These are phyloP conservation scores for Drosophila arawakana DNA, from an alignment of 1,140 invertebrate genomes.

Conservation along the genomic window DNA sequence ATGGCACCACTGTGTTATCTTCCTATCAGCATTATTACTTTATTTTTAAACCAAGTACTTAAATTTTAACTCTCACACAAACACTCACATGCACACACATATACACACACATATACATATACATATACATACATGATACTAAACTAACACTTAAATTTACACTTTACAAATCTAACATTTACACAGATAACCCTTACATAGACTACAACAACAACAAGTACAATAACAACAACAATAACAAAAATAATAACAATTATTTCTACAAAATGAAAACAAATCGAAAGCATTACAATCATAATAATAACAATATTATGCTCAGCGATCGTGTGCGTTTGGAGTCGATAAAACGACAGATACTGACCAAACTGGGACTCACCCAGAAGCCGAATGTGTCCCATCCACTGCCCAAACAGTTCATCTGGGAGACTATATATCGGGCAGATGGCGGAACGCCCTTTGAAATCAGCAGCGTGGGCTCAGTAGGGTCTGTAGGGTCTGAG, in stretches of 20 bases:
- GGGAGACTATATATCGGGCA: conserved; percentile 89
- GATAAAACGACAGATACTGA: conserved; percentile 91
- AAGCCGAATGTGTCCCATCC: conserved; percentile 90
- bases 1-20: too few relatives aligned
- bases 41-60: too few relatives aligned
- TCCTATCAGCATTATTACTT: too few relatives aligned
- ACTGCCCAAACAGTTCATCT: conserved; percentile 88
- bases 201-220: conserved; percentile 66
- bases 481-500: background rate
- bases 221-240: conserved; percentile 48
- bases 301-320: conserved; percentile 61
- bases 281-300: conserved; percentile 42
- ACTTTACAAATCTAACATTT: conserved; percentile 76
- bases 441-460: conserved; percentile 76
- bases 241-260: conserved; percentile 63
- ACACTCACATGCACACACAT: too few relatives aligned
- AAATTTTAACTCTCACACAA: too few relatives aligned
- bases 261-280: conserved; percentile 57
- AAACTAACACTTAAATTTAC: conserved; percentile 51
- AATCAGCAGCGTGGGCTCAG: conserved; percentile 7
- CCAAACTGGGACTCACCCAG: conserved; percentile 88
- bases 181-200: conserved; percentile 78
- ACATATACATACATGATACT: conserved; percentile 9
- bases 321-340: conserved; percentile 89
- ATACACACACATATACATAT: too few relatives aligned